These are phyloP conservation scores for Drosophila anomelani DNA, from an alignment of 2,888 invertebrate genomes.

Conservation along the genomic window DNA sequence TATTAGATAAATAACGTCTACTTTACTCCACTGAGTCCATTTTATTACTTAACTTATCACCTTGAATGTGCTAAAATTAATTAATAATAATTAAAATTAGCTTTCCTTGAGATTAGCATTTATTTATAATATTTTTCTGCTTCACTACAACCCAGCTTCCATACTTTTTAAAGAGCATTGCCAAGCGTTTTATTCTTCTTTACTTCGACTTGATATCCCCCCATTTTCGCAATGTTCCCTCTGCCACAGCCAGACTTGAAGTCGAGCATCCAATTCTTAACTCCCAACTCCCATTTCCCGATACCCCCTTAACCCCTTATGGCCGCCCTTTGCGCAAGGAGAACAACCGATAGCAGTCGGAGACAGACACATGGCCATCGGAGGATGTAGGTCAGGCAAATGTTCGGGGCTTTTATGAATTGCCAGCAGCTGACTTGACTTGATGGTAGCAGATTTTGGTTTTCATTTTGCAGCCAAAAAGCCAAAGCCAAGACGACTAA, in stretches of 20 bases:
- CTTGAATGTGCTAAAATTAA: not conserved
- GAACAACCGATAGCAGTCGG: constrained; percentile 33
- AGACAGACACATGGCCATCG: constrained; percentile 40
- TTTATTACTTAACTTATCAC: not conserved
- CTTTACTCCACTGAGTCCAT: not conserved
- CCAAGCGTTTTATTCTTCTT: constrained; percentile 1
- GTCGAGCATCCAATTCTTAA: constrained; percentile 12
- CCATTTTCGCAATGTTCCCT: constrained; percentile 19
- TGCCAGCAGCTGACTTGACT: constrained; percentile 71
- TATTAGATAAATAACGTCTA: too few species aligned
- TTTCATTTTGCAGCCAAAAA: constrained; percentile 63
- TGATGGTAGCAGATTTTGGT: constrained; percentile 63
- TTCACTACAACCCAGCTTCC: not conserved
- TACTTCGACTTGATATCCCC: not conserved
- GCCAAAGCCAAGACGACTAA: constrained; percentile 50
- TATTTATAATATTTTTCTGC: too few species aligned
- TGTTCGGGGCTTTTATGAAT: constrained; percentile 66
- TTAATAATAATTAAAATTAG: not conserved
- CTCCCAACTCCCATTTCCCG: not conserved
- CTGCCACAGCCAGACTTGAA: constrained; percentile 38
- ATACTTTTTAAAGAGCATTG: constrained; percentile 13
- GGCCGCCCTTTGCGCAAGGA: constrained; percentile 14
- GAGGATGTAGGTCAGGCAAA: constrained; percentile 71
- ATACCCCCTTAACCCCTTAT: constrained; percentile 16
- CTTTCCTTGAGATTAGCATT: not conserved